phyloP scores from a whole-genome alignment of 2,888 invertebrate species.

The Nezara viridula region DNA sequence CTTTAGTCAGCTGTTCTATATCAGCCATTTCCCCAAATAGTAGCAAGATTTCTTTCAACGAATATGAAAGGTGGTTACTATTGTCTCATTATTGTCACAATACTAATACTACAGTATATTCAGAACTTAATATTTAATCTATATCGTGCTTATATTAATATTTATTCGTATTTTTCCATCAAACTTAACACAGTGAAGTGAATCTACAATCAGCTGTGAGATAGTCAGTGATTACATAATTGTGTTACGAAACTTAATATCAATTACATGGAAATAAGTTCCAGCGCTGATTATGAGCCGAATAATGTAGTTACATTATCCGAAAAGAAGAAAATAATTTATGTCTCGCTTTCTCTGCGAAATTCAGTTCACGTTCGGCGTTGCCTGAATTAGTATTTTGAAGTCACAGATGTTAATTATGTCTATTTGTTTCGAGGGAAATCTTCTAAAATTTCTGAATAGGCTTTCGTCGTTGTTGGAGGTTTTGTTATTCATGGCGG shows the following conservation, averaged over 20 bases:
- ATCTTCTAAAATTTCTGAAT: background rate
- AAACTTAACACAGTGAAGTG: too few relatives aligned
- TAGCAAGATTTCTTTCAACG: too few relatives aligned
- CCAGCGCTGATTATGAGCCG: background rate
- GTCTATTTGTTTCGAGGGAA: background rate
- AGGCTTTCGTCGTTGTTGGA: background rate
- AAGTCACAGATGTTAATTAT: background rate
- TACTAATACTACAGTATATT: too few relatives aligned
- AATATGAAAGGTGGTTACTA: too few relatives aligned
- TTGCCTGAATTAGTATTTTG: background rate
- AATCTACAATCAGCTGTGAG: too few relatives aligned
- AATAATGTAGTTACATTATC: background rate
- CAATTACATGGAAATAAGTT: constrained; percentile 1
- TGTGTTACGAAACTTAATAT: background rate
- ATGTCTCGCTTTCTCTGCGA: background rate
- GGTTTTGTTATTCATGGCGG: background rate
- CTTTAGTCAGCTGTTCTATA: too few relatives aligned
- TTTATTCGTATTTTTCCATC: too few relatives aligned
- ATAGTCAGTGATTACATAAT: too few relatives aligned
- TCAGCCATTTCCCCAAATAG: too few relatives aligned
- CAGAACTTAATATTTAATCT: too few relatives aligned
- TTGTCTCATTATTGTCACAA: too few relatives aligned
- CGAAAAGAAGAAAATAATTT: background rate
- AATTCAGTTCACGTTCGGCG: background rate
- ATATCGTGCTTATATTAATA: too few relatives aligned